Evolutionary conservation across 2,888 invertebrate genomes (phyloP).

Genomic region (Nysson spinosus): DNA sequence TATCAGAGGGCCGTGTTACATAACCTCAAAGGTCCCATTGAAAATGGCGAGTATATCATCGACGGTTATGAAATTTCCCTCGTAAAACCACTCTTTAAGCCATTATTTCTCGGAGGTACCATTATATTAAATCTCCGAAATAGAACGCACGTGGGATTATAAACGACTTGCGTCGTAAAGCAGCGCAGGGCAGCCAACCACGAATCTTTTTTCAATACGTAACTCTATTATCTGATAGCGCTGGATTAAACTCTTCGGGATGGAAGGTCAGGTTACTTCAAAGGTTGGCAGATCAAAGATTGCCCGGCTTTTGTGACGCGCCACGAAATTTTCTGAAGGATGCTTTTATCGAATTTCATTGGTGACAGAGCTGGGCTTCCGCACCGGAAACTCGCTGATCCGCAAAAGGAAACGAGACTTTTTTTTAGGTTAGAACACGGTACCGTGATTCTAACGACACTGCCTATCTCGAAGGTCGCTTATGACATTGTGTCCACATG

Average conservation of each 20-base stretch:
- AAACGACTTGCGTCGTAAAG: background rate
- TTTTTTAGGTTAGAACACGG: constrained; percentile 29
- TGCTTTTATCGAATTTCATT: constrained; percentile 48
- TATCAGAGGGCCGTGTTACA: no score
- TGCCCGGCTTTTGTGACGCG: constrained; percentile 18
- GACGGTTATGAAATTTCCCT: no score
- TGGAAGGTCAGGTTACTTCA: constrained; percentile 25
- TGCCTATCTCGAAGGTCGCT: constrained; percentile 7
- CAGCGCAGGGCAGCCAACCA: no score
- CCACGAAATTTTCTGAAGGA: constrained; percentile 28
- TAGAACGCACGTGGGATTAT: no score
- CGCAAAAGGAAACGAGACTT: constrained; percentile 45
- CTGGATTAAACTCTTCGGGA: background rate
- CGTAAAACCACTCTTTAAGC: no score
- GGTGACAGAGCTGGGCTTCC: constrained; percentile 28
- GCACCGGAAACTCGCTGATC: constrained; percentile 43
- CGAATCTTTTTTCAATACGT: no score
- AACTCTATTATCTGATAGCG: constrained; percentile 2
- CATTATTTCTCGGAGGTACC: no score
- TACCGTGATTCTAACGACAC: constrained; percentile 29
- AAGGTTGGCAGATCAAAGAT: constrained; percentile 31
- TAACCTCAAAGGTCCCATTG: no score
- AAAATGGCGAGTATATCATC: no score
- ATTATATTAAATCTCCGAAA: no score
- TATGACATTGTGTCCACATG: constrained; percentile 1